Evolutionary conservation across 1,140 invertebrate species (phyloP), one percentile per base, ranked within the genome.

Genomic region (Lamellibrachia luymesi): DNA sequence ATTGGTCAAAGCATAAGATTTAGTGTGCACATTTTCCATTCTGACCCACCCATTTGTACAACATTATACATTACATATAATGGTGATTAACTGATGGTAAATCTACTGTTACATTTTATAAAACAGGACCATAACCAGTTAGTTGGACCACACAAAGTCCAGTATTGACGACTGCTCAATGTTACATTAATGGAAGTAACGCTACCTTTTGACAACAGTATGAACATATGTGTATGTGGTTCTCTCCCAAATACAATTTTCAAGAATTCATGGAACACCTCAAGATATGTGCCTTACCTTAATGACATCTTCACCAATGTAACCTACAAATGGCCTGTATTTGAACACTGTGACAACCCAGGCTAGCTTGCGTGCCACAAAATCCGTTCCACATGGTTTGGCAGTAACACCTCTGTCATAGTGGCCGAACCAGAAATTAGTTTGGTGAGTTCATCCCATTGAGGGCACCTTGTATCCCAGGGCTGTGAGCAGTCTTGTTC

Each of bases 401-500:
- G 64, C 25, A 80, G 64, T 80, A 22, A 80, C 64, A 80, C 64
- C 13, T 80, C 6, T 80, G 64, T 8, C 25, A 22, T 10, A 80
- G 64, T 13, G 64, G 25, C 64, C 25, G 64, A 80, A 80, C 64
- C 25, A 22, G 64, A 80, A 8, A 80, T 2, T 2, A 80, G 13
- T 8, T 80, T 80, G 64, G 64, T 80, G 10, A 80, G 25, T 22
- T 80, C 2, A 13, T 80, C 64, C 64, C 64, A 80, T 22, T 17
- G 64, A 22, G 64, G 64, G 64, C 64, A 22, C 64, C 64, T 6
- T 4, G 64, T 17, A 2, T 80, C 6, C 64, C 64, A 80, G 13
- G 64, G 64, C 64, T 80, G 64, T 80, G 91, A 5, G 51, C 91
- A 91, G 91, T 91, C 91, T 91, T 50, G 49, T 25, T 91, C 22